These are phyloP conservation scores for Mormyrus proboscirostris DNA, from an alignment of 2,797 vertebrate genomes.

Conservation along the genomic window DNA sequence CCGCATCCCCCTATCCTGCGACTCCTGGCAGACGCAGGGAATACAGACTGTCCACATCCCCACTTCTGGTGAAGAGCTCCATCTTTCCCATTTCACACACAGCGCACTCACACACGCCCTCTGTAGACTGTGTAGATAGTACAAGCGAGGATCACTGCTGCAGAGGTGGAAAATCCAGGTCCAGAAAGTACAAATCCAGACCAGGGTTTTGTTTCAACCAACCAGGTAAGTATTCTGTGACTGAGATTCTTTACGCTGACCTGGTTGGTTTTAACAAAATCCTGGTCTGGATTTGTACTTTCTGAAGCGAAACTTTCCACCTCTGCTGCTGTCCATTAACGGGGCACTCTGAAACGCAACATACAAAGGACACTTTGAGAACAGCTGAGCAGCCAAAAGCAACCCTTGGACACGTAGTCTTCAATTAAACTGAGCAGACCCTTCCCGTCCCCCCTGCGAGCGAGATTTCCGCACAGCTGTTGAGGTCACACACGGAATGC, in stretches of 20 bases:
- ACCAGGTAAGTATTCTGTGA: too few relatives aligned
- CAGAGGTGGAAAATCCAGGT: too few relatives aligned
- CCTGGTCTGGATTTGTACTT: too few relatives aligned
- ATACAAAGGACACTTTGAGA: neutral
- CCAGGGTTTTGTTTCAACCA: too few relatives aligned
- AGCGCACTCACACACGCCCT: neutral
- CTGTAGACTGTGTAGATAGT: neutral
- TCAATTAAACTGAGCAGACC: slow-evolving; percentile 1
- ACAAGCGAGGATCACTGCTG: neutral
- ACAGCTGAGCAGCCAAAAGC: neutral
- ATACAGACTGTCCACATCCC: neutral
- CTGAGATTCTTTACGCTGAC: too few relatives aligned
- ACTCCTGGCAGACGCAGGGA: neutral
- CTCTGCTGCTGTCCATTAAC: neutral
- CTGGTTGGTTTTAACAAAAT: too few relatives aligned
- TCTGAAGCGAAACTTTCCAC: too few relatives aligned
- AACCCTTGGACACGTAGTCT: neutral
- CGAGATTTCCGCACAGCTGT: neutral
- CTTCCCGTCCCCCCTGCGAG: neutral
- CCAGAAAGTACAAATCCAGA: too few relatives aligned
- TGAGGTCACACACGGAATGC: neutral
- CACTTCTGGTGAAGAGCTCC: neutral
- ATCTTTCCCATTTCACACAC: neutral
- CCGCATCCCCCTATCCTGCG: neutral
- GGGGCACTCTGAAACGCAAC: neutral